A percentile compares a stretch with the other conserved stretches of the same genome.
phyloP scores from a whole-genome alignment of 2,888 invertebrate species.

The Oscheius sp. region DNA sequence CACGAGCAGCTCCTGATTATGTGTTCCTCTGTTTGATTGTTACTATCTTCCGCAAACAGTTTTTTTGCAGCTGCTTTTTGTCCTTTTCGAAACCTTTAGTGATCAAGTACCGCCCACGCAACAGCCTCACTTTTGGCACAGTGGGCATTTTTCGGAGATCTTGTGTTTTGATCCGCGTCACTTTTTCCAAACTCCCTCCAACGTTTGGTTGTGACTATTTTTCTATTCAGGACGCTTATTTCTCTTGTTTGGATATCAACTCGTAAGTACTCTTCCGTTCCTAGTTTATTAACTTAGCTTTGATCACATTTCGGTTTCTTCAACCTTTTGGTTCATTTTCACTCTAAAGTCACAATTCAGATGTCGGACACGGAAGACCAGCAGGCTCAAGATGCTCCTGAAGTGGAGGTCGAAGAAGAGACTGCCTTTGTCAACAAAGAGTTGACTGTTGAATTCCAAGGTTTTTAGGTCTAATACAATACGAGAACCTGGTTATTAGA shows the following conservation, averaged over 20 bases:
- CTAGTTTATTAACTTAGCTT: neutral
- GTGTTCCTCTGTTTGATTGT: neutral
- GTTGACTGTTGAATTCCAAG: slow-evolving; percentile 49
- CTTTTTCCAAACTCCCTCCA: too few species aligned
- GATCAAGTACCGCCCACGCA: slow-evolving; percentile 27
- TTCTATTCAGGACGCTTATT: neutral
- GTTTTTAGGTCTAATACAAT: slow-evolving; percentile 17
- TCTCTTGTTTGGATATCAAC: slow-evolving; percentile 3
- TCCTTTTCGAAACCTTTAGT: slow-evolving; percentile 18
- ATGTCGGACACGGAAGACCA: slow-evolving; percentile 59
- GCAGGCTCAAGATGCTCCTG: slow-evolving; percentile 36
- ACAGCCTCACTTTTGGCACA: slow-evolving; percentile 23
- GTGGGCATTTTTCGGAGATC: too few species aligned
- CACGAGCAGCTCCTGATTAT: slow-evolving; percentile 21
- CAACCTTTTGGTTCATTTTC: neutral
- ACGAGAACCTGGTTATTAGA: slow-evolving; percentile 24
- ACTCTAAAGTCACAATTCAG: slow-evolving; percentile 10
- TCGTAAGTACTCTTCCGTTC: neutral
- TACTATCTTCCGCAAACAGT: neutral
- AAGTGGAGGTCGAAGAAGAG: slow-evolving; percentile 53
- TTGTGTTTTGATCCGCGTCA: too few species aligned
- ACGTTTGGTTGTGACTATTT: neutral
- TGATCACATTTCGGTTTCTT: neutral
- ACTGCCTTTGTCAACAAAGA: slow-evolving; percentile 50
- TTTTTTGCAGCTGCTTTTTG: neutral